Conservation (phyloP, 2,113 vertebrate genomes). For the Sigmodon hispidus region DNA sequence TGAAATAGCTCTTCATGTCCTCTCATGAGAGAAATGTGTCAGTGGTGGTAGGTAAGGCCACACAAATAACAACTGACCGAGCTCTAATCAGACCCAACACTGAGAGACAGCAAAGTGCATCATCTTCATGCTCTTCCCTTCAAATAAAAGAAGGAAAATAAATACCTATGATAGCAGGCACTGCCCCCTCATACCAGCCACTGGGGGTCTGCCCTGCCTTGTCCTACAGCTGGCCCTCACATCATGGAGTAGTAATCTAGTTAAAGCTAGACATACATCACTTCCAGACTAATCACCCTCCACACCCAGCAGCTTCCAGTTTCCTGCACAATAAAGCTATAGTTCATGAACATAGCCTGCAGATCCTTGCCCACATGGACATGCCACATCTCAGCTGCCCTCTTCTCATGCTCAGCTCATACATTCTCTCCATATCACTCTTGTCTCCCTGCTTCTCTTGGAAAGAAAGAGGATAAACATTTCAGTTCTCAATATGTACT, state of each 20-base stretch:
- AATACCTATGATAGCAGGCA: rapidly evolving
- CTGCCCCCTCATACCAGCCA: no score
- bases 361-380: no score
- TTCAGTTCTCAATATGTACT: no score
- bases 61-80: neutral
- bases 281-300: neutral
- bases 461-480: neutral
- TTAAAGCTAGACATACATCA: neutral
- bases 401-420: neutral
- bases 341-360: neutral
- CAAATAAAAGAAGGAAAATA: neutral
- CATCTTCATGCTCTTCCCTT: neutral
- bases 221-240: neutral
- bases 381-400: neutral
- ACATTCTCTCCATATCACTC: neutral
- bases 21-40: neutral
- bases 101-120: neutral
- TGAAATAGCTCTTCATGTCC: neutral
- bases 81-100: neutral
- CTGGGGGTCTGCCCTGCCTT: neutral
- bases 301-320: no score
- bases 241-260: neutral
- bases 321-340: neutral
- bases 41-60: neutral
- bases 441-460: neutral